Evolutionary conservation across 2,888 invertebrate species (phyloP), one percentile per base, ranked within the genome.

Genomic region (Lithophane socia): DNA sequence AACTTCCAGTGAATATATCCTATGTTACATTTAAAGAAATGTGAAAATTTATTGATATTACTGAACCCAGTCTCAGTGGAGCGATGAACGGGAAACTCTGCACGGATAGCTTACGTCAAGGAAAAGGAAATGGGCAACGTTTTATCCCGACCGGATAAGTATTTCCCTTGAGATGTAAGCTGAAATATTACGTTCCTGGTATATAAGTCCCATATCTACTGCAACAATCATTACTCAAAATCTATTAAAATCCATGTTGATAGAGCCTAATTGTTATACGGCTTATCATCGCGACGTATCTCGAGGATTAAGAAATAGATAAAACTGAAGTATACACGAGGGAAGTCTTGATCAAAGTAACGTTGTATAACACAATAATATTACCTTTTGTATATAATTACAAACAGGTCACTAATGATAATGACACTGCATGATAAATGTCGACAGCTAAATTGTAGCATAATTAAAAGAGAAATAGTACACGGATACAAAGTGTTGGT

Each of bases 381-480:
- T 69, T 83, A 37, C 67, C 60, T 65, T 18, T 68, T 67, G 76
- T 68, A 56, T 61, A 70, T 58, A 61, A 80, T 80, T 74, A 80
- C 74, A 76, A 80, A 73, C 78, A 74, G 80, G 79, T 77, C 80
- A 56, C 74, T 84, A 78, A 86, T 77, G 81, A 79, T 84, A 86
- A 86, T 84, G 79, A 70, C 77, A 74, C 56, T 63, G 69, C 64
- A 84, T 82, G 75, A 86, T 84, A 60, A 78, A 82, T 75, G 79
- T 73, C 37, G 84, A 82, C 84, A 82, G 74, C 58, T 78, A 84
- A 82, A 82, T 87, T 82, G 56, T 68, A 77, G 73, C 76, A 80
- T 69, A 82, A 87, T 87, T 87, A 80, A 80, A 79, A 80, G 76
- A 78, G 77, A 77, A 79, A 86, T 75, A 82, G 60, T 71, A 84